phyloP scores from a whole-genome alignment of 2,113 vertebrate genomes.

The Lagenorhynchus albirostris region DNA sequence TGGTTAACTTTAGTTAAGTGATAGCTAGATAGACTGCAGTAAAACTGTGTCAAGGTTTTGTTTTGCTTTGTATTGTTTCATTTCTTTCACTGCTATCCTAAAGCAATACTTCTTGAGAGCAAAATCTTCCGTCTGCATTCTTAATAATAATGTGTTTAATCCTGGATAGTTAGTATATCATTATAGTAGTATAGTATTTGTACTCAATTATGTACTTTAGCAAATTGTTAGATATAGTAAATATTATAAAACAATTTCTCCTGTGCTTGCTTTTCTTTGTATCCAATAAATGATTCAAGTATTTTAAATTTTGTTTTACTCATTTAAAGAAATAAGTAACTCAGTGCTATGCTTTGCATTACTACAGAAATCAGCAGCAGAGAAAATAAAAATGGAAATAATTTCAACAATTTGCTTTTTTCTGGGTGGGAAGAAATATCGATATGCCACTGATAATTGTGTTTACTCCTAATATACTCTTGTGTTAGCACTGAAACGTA shows the following conservation, averaged over 20 bases:
- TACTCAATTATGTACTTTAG: neutral
- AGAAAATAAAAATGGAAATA: constrained; percentile 42
- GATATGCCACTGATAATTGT: constrained; percentile 32
- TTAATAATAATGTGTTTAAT: neutral
- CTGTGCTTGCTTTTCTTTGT: neutral
- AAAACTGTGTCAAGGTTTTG: neutral
- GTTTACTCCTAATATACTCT: constrained; percentile 10
- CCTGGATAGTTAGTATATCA: neutral
- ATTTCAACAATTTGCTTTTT: constrained; percentile 34
- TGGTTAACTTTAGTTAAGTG: neutral
- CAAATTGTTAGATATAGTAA: neutral
- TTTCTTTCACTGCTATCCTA: neutral
- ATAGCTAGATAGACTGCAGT: neutral
- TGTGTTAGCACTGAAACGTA: neutral
- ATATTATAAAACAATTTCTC: neutral
- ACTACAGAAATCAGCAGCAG: neutral
- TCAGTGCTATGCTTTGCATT: neutral
- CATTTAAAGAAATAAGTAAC: neutral
- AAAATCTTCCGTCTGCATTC: neutral
- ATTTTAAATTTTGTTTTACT: neutral
- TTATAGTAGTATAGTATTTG: neutral
- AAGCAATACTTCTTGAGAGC: neutral
- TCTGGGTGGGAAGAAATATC: constrained; percentile 19
- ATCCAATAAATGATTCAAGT: neutral
- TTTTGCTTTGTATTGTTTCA: neutral